These are phyloP conservation scores for Smittia aterrima DNA, from an alignment of 2,888 invertebrate genomes.

Conservation along the genomic window DNA sequence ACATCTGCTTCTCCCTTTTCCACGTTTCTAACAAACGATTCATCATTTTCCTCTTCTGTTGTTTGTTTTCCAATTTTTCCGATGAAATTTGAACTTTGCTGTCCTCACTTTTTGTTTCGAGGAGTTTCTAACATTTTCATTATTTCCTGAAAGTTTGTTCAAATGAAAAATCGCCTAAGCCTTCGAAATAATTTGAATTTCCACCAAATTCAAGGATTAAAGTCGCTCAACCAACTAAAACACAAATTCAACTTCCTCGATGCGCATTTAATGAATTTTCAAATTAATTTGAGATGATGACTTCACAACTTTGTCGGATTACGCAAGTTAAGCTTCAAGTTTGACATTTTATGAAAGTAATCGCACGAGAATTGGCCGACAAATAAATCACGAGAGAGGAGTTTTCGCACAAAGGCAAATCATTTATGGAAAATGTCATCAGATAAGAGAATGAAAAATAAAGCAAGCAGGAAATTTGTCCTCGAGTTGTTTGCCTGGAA, in stretches of 20 bases:
- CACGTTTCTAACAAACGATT: background rate
- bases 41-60: background rate
- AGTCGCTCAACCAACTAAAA: background rate
- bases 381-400: conserved; percentile 1
- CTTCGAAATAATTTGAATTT: background rate
- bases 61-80: background rate
- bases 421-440: conserved; percentile 8
- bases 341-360: background rate
- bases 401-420: no score
- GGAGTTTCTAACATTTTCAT: background rate
- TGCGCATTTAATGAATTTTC: background rate
- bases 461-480: conserved; percentile 1
- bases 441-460: conserved; percentile 4
- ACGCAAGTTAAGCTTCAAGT: background rate
- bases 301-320: background rate
- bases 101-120: background rate
- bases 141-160: background rate
- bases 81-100: background rate
- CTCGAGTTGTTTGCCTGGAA: background rate
- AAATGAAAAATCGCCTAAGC: background rate
- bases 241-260: no score
- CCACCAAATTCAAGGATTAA: background rate
- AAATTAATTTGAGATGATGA: background rate
- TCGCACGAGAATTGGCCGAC: background rate
- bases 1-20: background rate